Evolutionary conservation across 1,140 invertebrate genomes (phyloP), one percentile per base, ranked within the genome.

Genomic region (Bicyclus anynana): DNA sequence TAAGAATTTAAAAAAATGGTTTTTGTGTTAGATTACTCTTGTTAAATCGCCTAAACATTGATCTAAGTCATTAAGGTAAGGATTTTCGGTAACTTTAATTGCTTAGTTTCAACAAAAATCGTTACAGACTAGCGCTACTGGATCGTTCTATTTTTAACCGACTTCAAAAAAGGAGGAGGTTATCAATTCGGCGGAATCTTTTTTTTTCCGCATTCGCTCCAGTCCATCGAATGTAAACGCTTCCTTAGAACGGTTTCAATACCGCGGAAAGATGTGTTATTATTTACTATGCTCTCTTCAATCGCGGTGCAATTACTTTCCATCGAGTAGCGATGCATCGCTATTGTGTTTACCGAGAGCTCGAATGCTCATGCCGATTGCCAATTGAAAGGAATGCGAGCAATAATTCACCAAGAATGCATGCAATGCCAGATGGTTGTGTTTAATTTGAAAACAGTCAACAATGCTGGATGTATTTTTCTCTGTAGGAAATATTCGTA

Each of bases 331-430:
- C 69, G 74, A 77, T 74, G 73, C 72, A 69, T 69, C 66, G 70
- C 72, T 81, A 80, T 80, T 79, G 74, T 84, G 69, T 85, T 85
- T 85, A 74, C 82, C 49, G 68, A 83, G 74, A 70, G 73, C 82
- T 83, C 70, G 65, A 74, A 65, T 51, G 77, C 75, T 78, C 78
- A 74, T 80, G 80, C 83, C 78, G 78, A 83, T 82, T 75, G 77
- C 69, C 78, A 73, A 82, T 85, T 72, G 72, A 63, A 72, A 67
- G 69, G 72, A 75, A 73, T 60, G 69, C 64, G 53, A 73, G 58
- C 62, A 67, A 62, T 65, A 71, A 71, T 71, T 74, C 67, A 65
- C 66, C 51, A 62, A 62, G 63, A 71, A 74, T 72, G 72, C 70
- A 62, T 59, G 59, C 59, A 44, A 20, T 44, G 40, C 17, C 1